Percentiles rank a stretch among this genome's conserved stretches.
These are phyloP conservation scores for Bubo blakistoni DNA, from an alignment of 2,113 vertebrate species.

Conservation along the genomic window DNA sequence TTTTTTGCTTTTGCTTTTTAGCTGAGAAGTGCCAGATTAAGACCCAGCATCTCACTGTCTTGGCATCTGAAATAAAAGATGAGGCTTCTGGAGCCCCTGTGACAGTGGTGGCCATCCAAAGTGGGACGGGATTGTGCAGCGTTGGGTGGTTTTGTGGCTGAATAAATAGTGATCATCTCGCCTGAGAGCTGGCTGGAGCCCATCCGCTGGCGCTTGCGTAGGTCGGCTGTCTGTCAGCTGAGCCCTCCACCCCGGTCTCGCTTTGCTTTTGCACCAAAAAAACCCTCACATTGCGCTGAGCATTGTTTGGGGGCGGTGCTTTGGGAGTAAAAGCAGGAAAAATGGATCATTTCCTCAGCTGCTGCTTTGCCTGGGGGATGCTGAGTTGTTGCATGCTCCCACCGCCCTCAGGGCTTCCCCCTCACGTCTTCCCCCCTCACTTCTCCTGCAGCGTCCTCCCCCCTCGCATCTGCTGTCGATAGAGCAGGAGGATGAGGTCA, in stretches of 20 bases:
- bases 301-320: rapidly evolving
- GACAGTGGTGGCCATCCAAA: rapidly evolving
- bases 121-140: background rate
- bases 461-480: background rate
- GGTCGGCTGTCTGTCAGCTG: background rate
- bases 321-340: background rate
- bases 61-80: background rate
- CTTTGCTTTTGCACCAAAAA: background rate
- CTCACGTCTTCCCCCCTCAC: background rate
- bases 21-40: background rate
- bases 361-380: background rate
- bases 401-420: rapidly evolving
- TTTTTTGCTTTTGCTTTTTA: background rate
- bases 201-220: rapidly evolving
- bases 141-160: background rate
- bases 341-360: background rate
- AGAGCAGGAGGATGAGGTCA: background rate
- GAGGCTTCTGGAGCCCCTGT: background rate
- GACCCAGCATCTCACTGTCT: background rate
- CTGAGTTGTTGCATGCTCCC: background rate
- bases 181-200: background rate
- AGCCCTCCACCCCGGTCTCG: background rate
- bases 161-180: background rate
- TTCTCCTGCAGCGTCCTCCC: background rate
- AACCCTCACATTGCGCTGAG: background rate